Evolutionary conservation across 2,797 vertebrate genomes (phyloP).

Genomic region (Rhabdomys pumilio): DNA sequence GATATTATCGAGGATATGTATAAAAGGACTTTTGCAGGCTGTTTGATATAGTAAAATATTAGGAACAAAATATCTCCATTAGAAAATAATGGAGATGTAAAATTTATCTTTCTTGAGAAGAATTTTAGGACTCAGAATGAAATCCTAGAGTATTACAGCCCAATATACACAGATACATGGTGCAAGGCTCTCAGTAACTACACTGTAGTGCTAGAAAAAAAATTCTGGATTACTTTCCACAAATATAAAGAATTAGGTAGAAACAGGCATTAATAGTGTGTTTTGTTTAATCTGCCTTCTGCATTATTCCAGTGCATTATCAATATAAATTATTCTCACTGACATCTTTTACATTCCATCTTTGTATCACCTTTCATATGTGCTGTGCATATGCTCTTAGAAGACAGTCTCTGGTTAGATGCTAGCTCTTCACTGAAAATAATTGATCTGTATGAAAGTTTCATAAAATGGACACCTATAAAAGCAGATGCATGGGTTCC

Average conservation of each 20-base stretch:
- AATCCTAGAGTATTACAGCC: background rate
- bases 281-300: conserved; percentile 43
- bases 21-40: background rate
- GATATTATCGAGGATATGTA: background rate
- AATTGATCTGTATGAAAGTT: background rate
- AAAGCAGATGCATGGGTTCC: background rate
- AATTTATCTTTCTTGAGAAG: background rate
- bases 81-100: background rate
- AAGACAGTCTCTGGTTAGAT: background rate
- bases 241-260: background rate
- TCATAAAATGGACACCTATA: conserved; percentile 34
- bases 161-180: background rate
- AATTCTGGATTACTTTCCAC: background rate
- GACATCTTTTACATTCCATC: background rate
- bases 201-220: background rate
- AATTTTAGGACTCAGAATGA: background rate
- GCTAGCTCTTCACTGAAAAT: background rate
- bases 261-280: background rate
- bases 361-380: background rate
- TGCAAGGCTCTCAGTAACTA: background rate
- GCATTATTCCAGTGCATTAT: background rate
- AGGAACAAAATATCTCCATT: background rate
- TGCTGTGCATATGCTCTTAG: background rate
- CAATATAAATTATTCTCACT: background rate
- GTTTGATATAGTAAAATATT: background rate